A percentile compares a stretch with the other conserved stretches of the same genome.
Evolutionary conservation across 2,113 vertebrate genomes (phyloP).

Genomic region (Calidris pugnax): DNA sequence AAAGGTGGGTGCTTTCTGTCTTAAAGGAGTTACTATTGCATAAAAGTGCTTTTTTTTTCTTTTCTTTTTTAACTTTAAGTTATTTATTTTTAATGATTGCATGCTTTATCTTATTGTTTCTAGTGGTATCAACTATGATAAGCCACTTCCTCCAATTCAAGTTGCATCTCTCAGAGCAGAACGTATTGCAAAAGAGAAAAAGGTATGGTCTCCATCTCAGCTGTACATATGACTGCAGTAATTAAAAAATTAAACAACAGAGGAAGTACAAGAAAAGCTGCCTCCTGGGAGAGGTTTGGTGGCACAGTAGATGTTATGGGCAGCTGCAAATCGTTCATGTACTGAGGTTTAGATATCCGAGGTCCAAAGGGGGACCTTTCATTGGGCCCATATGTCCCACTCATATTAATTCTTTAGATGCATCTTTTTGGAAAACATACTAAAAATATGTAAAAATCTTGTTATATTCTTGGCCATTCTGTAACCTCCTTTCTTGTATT

Average conservation of each 20-base stretch:
- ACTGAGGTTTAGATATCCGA: neutral
- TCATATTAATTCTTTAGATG: neutral
- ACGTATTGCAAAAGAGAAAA: slow-evolving; percentile 92
- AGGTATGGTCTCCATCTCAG: slow-evolving; percentile 65
- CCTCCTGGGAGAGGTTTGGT: neutral
- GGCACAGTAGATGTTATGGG: neutral
- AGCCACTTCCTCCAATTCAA: slow-evolving; percentile 90
- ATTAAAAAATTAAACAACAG: neutral
- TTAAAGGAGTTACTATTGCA: neutral
- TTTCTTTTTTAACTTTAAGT: neutral
- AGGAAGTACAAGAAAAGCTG: neutral
- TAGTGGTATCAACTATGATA: slow-evolving; percentile 92
- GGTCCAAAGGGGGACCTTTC: neutral
- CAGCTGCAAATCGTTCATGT: neutral
- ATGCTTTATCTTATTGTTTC: neutral
- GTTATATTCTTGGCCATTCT: neutral
- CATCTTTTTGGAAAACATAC: neutral
- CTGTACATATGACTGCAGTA: neutral
- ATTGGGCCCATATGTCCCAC: neutral
- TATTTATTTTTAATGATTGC: neutral
- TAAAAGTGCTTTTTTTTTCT: neutral
- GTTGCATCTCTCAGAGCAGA: slow-evolving; percentile 90
- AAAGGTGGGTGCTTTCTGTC: slow-evolving; percentile 76
- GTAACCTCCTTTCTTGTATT: neutral
- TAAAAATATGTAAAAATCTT: neutral